These are phyloP conservation scores for Pseudochirops corinnae DNA, from an alignment of 2,797 vertebrate species.

Conservation along the genomic window DNA sequence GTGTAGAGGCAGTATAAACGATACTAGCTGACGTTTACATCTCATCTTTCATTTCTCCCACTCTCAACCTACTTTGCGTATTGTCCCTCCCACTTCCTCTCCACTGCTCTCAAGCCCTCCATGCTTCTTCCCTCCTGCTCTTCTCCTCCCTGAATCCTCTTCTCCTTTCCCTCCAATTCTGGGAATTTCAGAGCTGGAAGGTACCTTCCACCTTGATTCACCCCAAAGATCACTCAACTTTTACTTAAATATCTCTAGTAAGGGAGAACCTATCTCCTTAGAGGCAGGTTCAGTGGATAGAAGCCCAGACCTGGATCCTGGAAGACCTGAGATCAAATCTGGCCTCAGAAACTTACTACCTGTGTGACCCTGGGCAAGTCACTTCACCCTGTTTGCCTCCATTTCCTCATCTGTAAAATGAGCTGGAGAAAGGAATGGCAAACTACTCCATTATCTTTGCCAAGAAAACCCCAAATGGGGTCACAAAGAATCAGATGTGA, in stretches of 20 bases:
- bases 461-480: neutral
- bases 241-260: neutral
- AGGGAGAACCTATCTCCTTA: neutral
- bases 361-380: neutral
- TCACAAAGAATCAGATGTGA: neutral
- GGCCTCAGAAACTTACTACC: neutral
- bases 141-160: neutral
- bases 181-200: neutral
- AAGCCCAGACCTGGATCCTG: too few relatives aligned
- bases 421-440: neutral
- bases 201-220: too few relatives aligned
- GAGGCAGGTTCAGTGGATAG: neutral
- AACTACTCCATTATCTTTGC: neutral
- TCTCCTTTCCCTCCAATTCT: neutral
- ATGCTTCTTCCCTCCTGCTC: neutral
- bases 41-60: neutral
- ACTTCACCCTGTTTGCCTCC: neutral
- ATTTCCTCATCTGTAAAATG: neutral
- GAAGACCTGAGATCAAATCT: neutral
- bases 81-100: neutral
- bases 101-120: neutral
- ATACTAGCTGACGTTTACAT: neutral
- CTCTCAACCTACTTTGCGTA: neutral
- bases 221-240: neutral
- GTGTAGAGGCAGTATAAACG: conserved; percentile 53